Base-by-base conservation (phyloP, 2,113 vertebrate species). In the Microcebus griseorufus region DNA sequence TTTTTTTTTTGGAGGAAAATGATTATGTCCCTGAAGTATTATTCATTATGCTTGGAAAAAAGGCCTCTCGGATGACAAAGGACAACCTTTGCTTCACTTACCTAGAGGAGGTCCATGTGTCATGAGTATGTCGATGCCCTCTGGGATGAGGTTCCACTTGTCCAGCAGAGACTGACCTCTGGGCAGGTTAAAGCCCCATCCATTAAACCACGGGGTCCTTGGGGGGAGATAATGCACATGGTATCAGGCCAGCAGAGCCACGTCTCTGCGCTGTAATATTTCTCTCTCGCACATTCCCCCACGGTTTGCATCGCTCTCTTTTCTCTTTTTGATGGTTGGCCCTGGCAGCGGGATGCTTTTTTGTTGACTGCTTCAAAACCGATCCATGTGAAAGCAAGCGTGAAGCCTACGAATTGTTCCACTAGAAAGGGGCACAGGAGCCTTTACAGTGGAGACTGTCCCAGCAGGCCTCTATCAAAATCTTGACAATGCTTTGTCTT, bases 121-220 rank as follows among this genome's bases (percentile, higher is more conserved):
- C 99, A 99, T 99, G 98, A 99, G 99, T 97, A 99, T 99, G 99
- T 99, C 99, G 97, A 99, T 99, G 98, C 99, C 99, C 96, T 99
- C 99, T 0, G 99, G 99, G 98, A 99, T 99, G 96, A 99, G 99
- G 98, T 99, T 99, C 99, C 99, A 99, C 98, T 99, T 99, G 99
- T 99, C 99, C 99, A 99, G 99, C 98, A 99, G 99, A 98, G 99
- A 99, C 99, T 99, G 99, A 98, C 99, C 99, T 98, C 99, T 99
- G 95, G 99, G 99, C 96, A 99, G 99, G 99, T 99, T 99, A 99
- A 99, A 99, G 96, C 99, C 99, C 99, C 99, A 99, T 98, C 99
- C 99, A 97, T 99, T 99, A 99, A 99, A 99, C 99, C 99, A 99
- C 1, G 99, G 99, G 98, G 99, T 99, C 99, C 99, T 99, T 99